Evolutionary conservation across 2,113 vertebrate genomes (phyloP).

Genomic region (Hypanus sabinus): DNA sequence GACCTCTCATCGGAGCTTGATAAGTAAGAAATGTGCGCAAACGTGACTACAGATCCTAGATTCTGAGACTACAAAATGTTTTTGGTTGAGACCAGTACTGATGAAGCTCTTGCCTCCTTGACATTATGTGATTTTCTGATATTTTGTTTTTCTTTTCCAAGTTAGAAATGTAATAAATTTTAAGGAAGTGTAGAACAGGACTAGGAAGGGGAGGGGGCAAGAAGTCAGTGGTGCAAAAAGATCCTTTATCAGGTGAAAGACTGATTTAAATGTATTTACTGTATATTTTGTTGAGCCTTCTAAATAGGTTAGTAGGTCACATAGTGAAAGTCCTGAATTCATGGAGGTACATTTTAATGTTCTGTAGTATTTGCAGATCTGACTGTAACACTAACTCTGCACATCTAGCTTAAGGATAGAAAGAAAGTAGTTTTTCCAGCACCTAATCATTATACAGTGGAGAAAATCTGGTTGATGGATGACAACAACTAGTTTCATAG

Average conservation of each 20-base stretch:
- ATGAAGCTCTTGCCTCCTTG: no score
- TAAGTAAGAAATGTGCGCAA: neutral
- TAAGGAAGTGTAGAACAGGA: neutral
- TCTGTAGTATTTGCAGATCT: neutral
- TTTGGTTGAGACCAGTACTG: no score
- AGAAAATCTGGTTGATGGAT: neutral
- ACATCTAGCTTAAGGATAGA: neutral
- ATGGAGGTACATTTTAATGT: neutral
- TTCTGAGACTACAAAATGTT: no score
- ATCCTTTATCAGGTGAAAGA: no score
- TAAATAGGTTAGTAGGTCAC: no score
- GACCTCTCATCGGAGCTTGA: neutral
- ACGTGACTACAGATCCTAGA: no score
- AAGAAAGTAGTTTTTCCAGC: neutral
- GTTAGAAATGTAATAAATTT: neutral
- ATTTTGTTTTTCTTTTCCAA: no score
- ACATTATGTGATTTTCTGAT: no score
- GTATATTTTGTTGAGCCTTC: no score
- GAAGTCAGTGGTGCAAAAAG: no score
- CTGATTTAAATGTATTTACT: no score
- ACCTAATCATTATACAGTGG: neutral
- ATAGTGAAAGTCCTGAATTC: neutral
- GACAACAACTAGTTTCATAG: neutral
- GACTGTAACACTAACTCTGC: neutral
- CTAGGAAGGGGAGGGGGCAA: neutral